Evolutionary conservation across 2,797 vertebrate genomes (phyloP), one percentile per base, ranked within the genome.

Genomic region (Enteromius viviparus): DNA sequence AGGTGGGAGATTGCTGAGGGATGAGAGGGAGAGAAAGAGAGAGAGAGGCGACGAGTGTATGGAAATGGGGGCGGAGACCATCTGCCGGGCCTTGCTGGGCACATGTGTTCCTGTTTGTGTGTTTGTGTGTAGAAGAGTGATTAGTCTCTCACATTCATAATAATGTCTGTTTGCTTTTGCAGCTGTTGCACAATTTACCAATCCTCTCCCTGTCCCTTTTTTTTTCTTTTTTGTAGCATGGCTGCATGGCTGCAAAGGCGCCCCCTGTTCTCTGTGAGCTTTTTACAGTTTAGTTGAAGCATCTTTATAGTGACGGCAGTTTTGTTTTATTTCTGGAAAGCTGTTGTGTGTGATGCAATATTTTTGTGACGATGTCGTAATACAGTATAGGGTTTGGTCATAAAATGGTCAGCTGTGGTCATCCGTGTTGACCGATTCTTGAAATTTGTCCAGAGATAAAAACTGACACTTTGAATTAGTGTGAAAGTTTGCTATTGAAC

Each of bases 121-220:
- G 82, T 86, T 69, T 81, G 72, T 84, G 75, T 84, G 83, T 81
- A 80, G 70, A 82, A 87, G 87, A 85, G 81, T 84, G 84, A 88
- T 87, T 93, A 85, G 88, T 87, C 91, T 92, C 89, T 92, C 89
- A 90, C 81, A 91, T 94, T 95, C 93, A 94, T 95, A 94, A 93
- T 95, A 94, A 95, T 94, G 90, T 91, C 94, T 95, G 80, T 85
- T 89, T 88, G 87, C 80, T 87, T 86, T 89, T 89, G 85, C 86
- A 86, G 85, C 85, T 90, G 87, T 88, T 90, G 85, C 85, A 51
- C 78, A 83, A 83, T 89, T 87, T 82, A 84, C 83, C 58, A 49
- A 62, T 79, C 23, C n/a, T 80, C 58, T 60, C 65, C 53, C 37
- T 83, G 64, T 40, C 79, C 47, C 70, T 64, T 64, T 47, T 75